Base-by-base conservation (phyloP, 35 echinoderm and acorn worm species). In the Amphiura filiformis region DNA sequence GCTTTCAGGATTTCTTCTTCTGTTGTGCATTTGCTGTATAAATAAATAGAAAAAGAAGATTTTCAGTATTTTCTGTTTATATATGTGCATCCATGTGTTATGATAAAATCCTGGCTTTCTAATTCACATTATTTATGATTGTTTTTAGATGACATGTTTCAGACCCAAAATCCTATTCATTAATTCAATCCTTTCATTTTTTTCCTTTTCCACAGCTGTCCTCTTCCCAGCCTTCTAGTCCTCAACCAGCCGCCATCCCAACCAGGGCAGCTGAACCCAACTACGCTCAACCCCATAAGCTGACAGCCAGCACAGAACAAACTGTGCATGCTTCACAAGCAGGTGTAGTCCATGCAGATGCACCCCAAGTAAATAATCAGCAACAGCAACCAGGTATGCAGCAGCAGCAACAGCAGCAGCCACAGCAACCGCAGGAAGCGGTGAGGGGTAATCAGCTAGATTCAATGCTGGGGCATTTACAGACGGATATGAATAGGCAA, bases 401-500 rank as follows among this genome's bases (percentile, higher is more conserved):
- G 17, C 20, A 35, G 14, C 32, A 22, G 40, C 81, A 56, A n/a
- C 70, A 70, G 17, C 4, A 49, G 17, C 20, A 35, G 14, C 32
- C 28, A 28, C 81, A 56, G 40, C 44, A 22, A 35, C 13, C 35
- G n/a, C n/a, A 32, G 32, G 18, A 84, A 26, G 38, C 47, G 30
- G 41, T 17, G 4, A 47, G 41, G 41, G 41, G 41, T 47, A 47
- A 47, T 47, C 41, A 47, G 41, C 83, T 85, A 36, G 83, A 85
- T 61, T 85, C 83, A 37, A 85, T 85, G 83, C 47, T 85, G 83
- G 83, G 83, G 20, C 83, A 85, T 37, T n/a, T 85, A 61, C 32
- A 65, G 56, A 92, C 96, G 0, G 96, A 99, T 47, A 87, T 99
- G 39, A 94, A 90, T 42, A 39, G 96, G 17, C 96, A 99, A 84